A percentile compares a stretch with the other conserved stretches of the same genome.
phyloP scores from a whole-genome alignment of 2,797 vertebrate species.

The Bucorvus abyssinicus region DNA sequence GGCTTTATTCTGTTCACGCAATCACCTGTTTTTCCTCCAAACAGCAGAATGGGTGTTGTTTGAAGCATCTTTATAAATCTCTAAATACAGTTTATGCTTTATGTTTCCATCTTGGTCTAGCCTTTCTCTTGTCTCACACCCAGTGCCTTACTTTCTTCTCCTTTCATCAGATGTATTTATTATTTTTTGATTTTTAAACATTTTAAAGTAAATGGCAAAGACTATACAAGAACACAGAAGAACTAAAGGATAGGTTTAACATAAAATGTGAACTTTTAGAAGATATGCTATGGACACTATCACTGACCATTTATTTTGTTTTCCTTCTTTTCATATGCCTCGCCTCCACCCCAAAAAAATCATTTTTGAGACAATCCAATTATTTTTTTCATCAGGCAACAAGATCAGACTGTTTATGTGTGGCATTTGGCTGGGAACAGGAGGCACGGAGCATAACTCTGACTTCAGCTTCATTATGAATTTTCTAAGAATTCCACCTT shows the following conservation, averaged over 20 bases:
- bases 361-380: not conserved
- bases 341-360: not conserved
- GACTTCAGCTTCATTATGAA: not conserved
- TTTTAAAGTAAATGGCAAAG: not conserved
- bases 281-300: not conserved
- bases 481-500: not conserved
- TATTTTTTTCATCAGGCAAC: not conserved
- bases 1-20: not conserved
- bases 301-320: not conserved
- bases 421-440: not conserved
- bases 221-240: not conserved
- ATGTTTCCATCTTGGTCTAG: not conserved
- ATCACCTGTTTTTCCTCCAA: not conserved
- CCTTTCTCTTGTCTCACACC: not conserved
- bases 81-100: not conserved
- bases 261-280: not conserved
- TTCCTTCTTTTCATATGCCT: not conserved
- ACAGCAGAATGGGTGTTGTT: not conserved
- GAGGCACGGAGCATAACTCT: not conserved
- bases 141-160: not conserved
- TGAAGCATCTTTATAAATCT: not conserved
- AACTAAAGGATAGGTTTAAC: not conserved
- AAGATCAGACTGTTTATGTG: not conserved
- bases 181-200: not conserved
- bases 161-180: not conserved